phyloP scores from a whole-genome alignment of 2,888 invertebrate species.

The Tipula helvola region DNA sequence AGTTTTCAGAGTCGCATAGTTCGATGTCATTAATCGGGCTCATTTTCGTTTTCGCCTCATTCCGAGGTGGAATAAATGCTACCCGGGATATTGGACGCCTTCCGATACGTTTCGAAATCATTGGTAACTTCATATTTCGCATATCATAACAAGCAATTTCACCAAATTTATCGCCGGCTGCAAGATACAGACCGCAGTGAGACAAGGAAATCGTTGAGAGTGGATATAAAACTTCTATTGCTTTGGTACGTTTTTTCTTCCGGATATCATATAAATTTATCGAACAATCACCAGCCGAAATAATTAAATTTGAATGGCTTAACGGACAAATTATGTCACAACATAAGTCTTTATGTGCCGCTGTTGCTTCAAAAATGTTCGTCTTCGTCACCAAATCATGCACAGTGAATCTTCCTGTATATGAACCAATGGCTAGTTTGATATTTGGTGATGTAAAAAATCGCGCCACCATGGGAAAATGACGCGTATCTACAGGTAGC shows the following conservation, averaged over 20 bases:
- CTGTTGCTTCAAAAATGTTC: neutral
- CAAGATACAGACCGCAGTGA: neutral
- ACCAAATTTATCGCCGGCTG: neutral
- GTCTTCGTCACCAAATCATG: neutral
- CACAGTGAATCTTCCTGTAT: neutral
- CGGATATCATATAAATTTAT: neutral
- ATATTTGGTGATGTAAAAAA: neutral
- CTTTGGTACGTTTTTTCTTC: neutral
- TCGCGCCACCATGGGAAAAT: neutral
- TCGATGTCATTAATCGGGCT: neutral
- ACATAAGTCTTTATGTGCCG: neutral
- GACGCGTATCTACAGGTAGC: neutral
- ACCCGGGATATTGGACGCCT: neutral
- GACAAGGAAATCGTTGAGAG: neutral
- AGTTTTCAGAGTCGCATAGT: neutral
- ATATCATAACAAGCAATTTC: neutral
- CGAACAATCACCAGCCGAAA: neutral
- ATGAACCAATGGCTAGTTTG: neutral
- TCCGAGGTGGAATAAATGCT: neutral
- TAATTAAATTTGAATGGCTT: neutral
- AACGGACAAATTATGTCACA: neutral
- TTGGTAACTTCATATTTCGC: neutral
- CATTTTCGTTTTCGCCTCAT: neutral
- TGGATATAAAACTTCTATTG: neutral
- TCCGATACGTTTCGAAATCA: neutral